Base-by-base conservation (phyloP, 1,140 invertebrate genomes). In the Microvelia longipes region DNA sequence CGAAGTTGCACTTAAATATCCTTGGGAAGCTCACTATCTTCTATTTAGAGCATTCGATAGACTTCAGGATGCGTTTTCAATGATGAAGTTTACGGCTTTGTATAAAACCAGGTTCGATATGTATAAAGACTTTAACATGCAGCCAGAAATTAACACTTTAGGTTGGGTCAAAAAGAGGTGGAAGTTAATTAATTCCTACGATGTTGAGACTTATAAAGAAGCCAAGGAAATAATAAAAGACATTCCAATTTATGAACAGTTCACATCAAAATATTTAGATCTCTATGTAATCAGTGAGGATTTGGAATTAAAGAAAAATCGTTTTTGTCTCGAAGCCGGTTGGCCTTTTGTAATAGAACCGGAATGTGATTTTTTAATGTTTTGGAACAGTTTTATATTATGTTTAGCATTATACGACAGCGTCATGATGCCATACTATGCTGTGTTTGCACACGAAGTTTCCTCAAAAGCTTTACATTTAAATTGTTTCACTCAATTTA, bases 271-370 rank as follows among this genome's bases (percentile, higher is more conserved):
- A 65, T 65, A 65, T 65, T 65, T 65, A 27, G 63, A 65, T 27
- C 11, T 65, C 2, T n/a, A 24, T 11, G 63, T 65, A n/a, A n/a
- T 65, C 24, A 65, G 63, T 24, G 35, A 50, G 19, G 63, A 65
- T 27, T 24, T 65, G n/a, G 63, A 65, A 24, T 24, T 65, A 24
- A 65, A 65, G 26, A 65, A 65, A 65, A 27, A 65, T 27, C 63
- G 63, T 24, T 65, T 65, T 27, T 65, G 63, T 27, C 24, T 65
- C 5, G 26, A 27, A 65, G n/a, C n/a, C 2, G 24, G 2, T 2
- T 65, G 63, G 63, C 63, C 63, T n/a, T 65, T 65, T 27, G 63
- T 65, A 5, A 13, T 65, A 24, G 63, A 65, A n/a, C 63, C 63
- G n/a, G 63, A n/a, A n/a, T 65, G n/a, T 24, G 26, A 27, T 24